Evolutionary conservation across 2,113 vertebrate genomes (phyloP).

Genomic region (Chaetodon auriga): DNA sequence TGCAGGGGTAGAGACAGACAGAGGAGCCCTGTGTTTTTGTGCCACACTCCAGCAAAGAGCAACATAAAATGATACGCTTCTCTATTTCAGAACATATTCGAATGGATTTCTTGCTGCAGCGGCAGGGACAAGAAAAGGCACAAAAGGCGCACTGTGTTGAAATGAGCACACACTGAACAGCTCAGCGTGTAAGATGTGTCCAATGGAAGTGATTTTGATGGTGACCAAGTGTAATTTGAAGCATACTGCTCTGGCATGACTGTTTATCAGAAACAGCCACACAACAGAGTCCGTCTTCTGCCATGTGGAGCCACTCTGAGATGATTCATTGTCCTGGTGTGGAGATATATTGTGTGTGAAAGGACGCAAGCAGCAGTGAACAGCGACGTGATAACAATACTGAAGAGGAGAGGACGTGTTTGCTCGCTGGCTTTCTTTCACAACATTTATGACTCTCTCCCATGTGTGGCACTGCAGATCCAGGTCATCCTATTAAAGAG

Average conservation of each 20-base stretch:
- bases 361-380: background rate
- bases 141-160: conserved; percentile 3
- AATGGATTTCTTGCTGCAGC: background rate
- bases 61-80: background rate
- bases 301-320: conserved; percentile 1
- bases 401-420: background rate
- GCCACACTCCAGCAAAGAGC: background rate
- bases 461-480: background rate
- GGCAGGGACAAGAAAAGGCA: background rate
- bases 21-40: background rate
- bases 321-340: conserved; percentile 21
- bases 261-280: conserved; percentile 32
- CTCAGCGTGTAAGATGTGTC: conserved; percentile 5
- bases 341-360: background rate
- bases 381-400: background rate
- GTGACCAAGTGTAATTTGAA: conserved; percentile 31
- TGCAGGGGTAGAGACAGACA: background rate
- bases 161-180: background rate
- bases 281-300: background rate
- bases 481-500: conserved; percentile 2
- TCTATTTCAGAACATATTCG: conserved; percentile 1
- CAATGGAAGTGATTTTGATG: conserved; percentile 8
- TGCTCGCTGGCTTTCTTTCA: background rate
- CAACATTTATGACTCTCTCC: background rate
- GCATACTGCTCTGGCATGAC: conserved; percentile 12